Evolutionary conservation across 2,888 invertebrate species (phyloP).

Genomic region (Homarus gammarus): DNA sequence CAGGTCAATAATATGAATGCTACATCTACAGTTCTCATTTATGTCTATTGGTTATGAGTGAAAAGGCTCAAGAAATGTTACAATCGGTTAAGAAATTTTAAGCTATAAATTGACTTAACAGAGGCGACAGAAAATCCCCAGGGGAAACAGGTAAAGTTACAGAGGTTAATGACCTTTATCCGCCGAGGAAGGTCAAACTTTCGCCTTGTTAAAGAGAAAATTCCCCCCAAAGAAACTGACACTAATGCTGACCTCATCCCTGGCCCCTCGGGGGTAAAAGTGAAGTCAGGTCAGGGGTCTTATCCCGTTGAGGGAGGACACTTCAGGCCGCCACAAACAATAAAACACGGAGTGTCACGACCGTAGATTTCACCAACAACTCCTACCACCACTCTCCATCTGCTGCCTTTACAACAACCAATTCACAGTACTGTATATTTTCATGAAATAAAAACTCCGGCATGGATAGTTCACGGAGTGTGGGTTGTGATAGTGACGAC

Average conservation of each 20-base stretch:
- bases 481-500: no score
- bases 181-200: slow-evolving; percentile 24
- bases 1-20: neutral
- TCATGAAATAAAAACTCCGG: no score
- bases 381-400: no score
- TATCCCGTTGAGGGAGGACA: neutral
- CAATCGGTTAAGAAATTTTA: neutral
- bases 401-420: no score
- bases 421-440: no score
- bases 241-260: neutral
- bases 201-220: slow-evolving; percentile 29
- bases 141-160: neutral
- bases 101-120: neutral
- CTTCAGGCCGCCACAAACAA: neutral
- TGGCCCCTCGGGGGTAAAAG: slow-evolving; percentile 22
- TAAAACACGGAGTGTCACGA: neutral
- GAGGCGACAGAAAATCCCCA: neutral
- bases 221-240: no score
- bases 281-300: neutral
- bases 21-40: neutral
- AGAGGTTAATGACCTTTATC: neutral
- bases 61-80: neutral
- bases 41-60: neutral
- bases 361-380: neutral
- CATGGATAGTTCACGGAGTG: no score